Conservation (phyloP, 2,113 vertebrate genomes). For the Sterrhoptilus dennistouni region DNA sequence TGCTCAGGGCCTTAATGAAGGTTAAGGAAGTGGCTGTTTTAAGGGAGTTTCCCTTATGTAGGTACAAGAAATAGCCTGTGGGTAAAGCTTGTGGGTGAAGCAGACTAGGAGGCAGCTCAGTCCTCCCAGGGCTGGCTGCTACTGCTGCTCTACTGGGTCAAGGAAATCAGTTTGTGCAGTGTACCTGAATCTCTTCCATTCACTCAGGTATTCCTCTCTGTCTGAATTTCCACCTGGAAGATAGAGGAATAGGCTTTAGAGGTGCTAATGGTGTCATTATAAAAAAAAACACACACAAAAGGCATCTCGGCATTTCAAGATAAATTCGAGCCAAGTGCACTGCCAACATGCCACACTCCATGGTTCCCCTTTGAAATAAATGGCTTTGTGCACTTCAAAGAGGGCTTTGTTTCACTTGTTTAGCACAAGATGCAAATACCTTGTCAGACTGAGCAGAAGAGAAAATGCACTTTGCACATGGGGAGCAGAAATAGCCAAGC, state of each 20-base stretch:
- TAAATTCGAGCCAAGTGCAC: slow-evolving; percentile 32
- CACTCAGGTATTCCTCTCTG: neutral
- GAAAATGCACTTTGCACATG: neutral
- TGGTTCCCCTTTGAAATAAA: slow-evolving; percentile 53
- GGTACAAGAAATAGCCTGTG: slow-evolving; percentile 22
- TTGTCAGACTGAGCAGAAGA: neutral
- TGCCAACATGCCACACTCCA: slow-evolving; percentile 25
- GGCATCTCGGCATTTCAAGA: slow-evolving; percentile 13
- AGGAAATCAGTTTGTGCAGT: neutral
- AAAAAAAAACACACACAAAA: neutral
- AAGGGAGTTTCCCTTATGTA: slow-evolving; percentile 55
- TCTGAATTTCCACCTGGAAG: neutral
- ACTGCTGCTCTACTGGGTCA: neutral
- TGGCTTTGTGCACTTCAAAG: slow-evolving; percentile 56
- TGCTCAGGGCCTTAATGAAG: slow-evolving; percentile 8
- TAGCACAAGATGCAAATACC: slow-evolving; percentile 42
- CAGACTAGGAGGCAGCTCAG: neutral
- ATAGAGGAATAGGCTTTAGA: neutral
- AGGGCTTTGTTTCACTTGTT: slow-evolving; percentile 41
- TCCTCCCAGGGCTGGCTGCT: neutral
- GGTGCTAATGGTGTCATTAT: slow-evolving; percentile 17
- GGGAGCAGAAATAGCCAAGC: neutral
- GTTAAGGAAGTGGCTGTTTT: slow-evolving; percentile 42
- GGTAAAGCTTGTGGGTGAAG: slow-evolving; percentile 23
- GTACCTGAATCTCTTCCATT: neutral